Base-by-base conservation (phyloP, 2,797 vertebrate genomes). In the Crocodylus rhombifer region DNA sequence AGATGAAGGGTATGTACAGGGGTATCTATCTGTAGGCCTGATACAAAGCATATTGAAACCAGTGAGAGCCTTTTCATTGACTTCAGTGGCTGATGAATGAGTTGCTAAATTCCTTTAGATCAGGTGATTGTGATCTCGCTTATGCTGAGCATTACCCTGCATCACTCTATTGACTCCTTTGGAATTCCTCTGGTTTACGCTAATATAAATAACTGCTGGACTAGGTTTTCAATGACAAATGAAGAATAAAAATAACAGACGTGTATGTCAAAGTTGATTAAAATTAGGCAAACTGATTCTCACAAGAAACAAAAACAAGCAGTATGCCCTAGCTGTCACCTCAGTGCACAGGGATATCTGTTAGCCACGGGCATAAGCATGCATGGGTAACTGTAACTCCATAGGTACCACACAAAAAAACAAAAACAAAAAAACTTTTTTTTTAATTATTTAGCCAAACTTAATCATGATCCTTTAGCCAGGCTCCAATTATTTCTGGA, bases 171-270 rank as follows among this genome's bases (percentile, higher is more conserved):
- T 84, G 90, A 64, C 74, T 86, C 56, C 82, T 5, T 18, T 1
- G 23, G 30, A 7, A 33, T 6, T 76, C 25, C 33, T 77, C 2
- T 23, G 57, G 61, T 71, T 3, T 14, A 0, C 3, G 20, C 26
- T 26, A 26, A 0, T 28, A 69, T 8, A 76, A 81, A 42, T 4
- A 51, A 76, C 73, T 84, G 71, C 20, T 84, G 71, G 90, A 86
- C 78, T 67, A 73, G 90, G 13, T 58, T 63, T 80, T 18, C 17
- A 1, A 69, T 2, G 25, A 23, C 13, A 51, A 81, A 81, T 2
- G 26, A 78, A 4, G 67, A 94, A 82, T 58, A 33, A 17, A 42
- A 86, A 87, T 94, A 95, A 94, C 42, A 80, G 92, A 84, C 83
- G 36, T 56, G 6, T 30, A 80, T 82, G 74, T 84, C 85, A 51